These are phyloP conservation scores for Tor tambroides DNA, from an alignment of 2,113 vertebrate species.

Conservation along the genomic window DNA sequence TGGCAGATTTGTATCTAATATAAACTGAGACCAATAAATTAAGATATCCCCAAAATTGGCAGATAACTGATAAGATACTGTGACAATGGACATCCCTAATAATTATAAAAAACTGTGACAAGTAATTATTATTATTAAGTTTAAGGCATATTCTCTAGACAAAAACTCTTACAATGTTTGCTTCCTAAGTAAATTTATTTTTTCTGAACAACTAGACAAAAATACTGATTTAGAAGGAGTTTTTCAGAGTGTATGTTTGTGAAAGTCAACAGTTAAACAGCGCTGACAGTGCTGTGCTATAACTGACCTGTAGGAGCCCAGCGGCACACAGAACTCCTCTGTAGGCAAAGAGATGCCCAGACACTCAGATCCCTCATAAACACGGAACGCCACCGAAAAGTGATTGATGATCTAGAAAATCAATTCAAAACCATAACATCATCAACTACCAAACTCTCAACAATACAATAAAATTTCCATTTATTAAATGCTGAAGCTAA, in stretches of 20 bases:
- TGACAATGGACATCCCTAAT: no score
- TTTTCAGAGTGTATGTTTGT: not conserved
- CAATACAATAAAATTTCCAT: not conserved
- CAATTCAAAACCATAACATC: not conserved
- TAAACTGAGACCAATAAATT: no score
- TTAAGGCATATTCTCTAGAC: not conserved
- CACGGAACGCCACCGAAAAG: conserved; percentile 86
- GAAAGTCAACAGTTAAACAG: not conserved
- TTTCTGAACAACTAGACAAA: not conserved
- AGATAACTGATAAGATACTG: no score
- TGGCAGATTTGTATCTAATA: no score
- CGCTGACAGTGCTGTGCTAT: not conserved
- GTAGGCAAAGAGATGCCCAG: conserved; percentile 84
- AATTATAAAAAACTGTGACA: no score
- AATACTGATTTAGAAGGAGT: not conserved
- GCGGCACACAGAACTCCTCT: conserved; percentile 90
- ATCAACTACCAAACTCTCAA: not conserved
- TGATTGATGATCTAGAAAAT: conserved; percentile 89
- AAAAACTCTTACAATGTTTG: not conserved
- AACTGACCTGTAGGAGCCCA: conserved; percentile 88
- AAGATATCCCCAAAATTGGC: no score
- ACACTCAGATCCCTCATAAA: conserved; percentile 84
- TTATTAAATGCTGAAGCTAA: not conserved
- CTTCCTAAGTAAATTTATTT: not conserved
- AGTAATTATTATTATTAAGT: no score